A percentile compares a stretch with the other conserved stretches of the same genome.
Evolutionary conservation across 1,140 invertebrate species (phyloP).

Genomic region (Atopsyche davidsoni): DNA sequence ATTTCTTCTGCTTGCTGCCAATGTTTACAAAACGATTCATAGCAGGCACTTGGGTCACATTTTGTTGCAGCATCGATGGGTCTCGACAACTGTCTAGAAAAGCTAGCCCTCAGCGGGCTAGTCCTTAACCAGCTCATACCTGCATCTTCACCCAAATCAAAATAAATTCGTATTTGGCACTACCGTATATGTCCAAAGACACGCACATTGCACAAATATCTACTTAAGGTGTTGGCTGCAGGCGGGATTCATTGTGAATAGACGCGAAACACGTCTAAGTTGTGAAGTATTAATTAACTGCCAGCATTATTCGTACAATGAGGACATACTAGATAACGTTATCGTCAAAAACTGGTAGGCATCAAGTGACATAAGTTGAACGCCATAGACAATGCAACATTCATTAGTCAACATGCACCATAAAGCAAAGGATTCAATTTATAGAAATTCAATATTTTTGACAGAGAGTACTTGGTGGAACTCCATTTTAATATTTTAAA

Average conservation of each 20-base stretch:
- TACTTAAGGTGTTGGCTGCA: no score
- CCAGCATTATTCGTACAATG: conserved; percentile 5
- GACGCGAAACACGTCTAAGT: conserved; percentile 2
- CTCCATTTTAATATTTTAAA: no score
- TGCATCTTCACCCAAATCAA: conserved; percentile 7
- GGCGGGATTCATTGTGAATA: no score
- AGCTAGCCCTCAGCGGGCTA: conserved; percentile 53
- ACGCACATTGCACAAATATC: no score
- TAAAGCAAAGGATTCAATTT: no score
- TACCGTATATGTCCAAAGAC: no score
- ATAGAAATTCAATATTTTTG: no score
- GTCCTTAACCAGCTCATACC: conserved; percentile 61
- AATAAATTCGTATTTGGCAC: no score
- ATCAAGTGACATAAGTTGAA: conserved; percentile 11
- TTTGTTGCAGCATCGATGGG: conserved; percentile 27
- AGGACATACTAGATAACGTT: conserved; percentile 23
- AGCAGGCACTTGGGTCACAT: conserved; percentile 71
- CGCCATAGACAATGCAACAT: conserved; percentile 3
- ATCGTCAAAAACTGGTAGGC: conserved; percentile 8
- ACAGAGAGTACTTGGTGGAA: no score
- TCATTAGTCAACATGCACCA: no score
- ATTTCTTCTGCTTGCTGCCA: conserved; percentile 89
- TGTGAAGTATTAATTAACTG: neutral
- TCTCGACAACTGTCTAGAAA: conserved; percentile 45
- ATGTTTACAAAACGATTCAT: conserved; percentile 89